Base-by-base conservation (phyloP, 1,140 invertebrate genomes). In the Copidosoma floridanum region DNA sequence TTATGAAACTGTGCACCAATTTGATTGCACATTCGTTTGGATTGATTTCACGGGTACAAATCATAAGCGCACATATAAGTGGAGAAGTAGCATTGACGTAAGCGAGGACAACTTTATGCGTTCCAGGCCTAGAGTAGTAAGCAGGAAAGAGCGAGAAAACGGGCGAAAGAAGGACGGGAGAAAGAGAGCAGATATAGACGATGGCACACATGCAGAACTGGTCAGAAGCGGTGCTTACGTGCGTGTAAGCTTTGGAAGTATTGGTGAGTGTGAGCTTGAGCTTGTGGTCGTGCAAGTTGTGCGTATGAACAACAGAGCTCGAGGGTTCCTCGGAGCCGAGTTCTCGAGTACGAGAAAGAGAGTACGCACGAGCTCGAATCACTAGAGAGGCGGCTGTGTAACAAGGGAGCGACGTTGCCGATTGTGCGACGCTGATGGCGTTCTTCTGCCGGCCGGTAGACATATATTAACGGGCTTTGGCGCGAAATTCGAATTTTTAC, bases 201-300 rank as follows among this genome's bases (percentile, higher is more conserved):
- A 32, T n/a, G 29, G 29, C 6, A 32, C 61, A n/a, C n/a, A n/a
- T n/a, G n/a, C n/a, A n/a, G 64, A 70, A 69, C 67, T 65, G 68
- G 71, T 71, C 68, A 63, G 65, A 68, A 71, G 64, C 64, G 55
- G 60, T 69, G 68, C 57, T 53, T 66, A 48, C 23, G 7, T 32
- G 29, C 29, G 29, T 12, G 29, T 32, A 12, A 12, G 6, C 23
- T 14, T 16, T 16, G 8, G 3, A 43, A 5, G 16, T 43, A 12
- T 43, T 3, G 11, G 41, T 43, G 41, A 10, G 18, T 20, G 41
- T 43, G 41, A 2, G 41, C 23, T 16, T 43, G 18, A 20, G 41
- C n/a, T n/a, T n/a, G n/a, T n/a, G n/a, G n/a, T n/a, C n/a, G n/a
- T n/a, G n/a, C n/a, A n/a, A n/a, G n/a, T n/a, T n/a, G n/a, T n/a